These are phyloP conservation scores for Microcebus jonahi DNA, from an alignment of 2,113 vertebrate genomes.

Conservation along the genomic window DNA sequence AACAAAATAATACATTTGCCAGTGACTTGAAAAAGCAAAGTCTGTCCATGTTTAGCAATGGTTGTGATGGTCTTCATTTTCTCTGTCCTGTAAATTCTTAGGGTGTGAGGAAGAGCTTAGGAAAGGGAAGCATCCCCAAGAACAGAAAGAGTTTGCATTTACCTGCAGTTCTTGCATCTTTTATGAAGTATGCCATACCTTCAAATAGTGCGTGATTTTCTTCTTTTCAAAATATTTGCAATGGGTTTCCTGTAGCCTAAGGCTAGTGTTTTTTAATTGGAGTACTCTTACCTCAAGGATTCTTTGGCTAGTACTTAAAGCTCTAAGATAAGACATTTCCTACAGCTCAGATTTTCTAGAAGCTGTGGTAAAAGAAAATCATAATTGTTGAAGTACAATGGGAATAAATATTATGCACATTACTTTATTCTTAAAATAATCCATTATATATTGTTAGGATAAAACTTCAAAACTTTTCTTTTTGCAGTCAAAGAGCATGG, in stretches of 20 bases:
- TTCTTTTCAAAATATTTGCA: neutral
- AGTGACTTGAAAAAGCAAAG: neutral
- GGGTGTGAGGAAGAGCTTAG: neutral
- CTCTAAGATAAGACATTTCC: neutral
- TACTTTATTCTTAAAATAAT: neutral
- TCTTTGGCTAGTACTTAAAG: neutral
- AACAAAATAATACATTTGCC: neutral
- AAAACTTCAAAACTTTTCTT: neutral
- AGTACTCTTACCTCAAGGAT: neutral
- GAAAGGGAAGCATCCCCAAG: neutral
- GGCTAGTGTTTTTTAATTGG: neutral
- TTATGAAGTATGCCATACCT: neutral
- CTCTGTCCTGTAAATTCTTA: neutral
- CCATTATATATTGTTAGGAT: neutral
- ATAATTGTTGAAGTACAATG: neutral
- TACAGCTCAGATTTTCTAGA: neutral
- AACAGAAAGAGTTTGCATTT: neutral
- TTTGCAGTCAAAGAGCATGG: neutral
- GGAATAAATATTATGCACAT: neutral
- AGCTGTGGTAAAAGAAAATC: neutral
- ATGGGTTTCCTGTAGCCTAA: neutral
- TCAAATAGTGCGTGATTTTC: neutral
- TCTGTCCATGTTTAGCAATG: neutral
- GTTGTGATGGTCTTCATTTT: neutral
- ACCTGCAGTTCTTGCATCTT: neutral